Conservation (phyloP, 2,797 vertebrate species). For the Cynodonichthys magdalenae region DNA sequence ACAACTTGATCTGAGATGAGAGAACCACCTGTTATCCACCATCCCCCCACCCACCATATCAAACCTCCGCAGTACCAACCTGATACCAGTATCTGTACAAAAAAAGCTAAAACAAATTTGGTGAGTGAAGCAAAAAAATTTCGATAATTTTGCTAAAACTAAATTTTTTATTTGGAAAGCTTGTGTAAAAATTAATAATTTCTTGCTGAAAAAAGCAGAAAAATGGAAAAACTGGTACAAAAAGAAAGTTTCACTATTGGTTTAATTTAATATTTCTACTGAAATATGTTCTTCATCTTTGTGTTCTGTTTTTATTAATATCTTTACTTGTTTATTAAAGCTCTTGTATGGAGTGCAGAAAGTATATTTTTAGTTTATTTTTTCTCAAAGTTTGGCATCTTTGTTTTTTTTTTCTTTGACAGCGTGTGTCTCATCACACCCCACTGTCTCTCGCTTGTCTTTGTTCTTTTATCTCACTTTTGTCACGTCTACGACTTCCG, state of each 20-base stretch:
- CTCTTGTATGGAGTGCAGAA: slow-evolving; percentile 12
- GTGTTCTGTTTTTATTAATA: neutral
- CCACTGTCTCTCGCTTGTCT: slow-evolving; percentile 24
- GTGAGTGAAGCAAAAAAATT: too few species aligned
- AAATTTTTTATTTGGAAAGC: too few species aligned
- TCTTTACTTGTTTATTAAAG: neutral
- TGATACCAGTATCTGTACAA: too few species aligned
- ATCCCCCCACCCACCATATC: neutral
- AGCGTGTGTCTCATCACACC: slow-evolving; percentile 42
- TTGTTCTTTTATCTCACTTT: slow-evolving; percentile 24
- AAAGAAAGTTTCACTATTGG: too few species aligned
- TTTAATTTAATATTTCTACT: too few species aligned
- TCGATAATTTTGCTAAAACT: too few species aligned
- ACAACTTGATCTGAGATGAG: slow-evolving; percentile 34
- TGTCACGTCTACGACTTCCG: slow-evolving; percentile 40
- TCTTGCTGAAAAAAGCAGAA: too few species aligned
- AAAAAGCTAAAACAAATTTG: too few species aligned
- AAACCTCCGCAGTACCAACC: too few species aligned
- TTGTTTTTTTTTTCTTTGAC: slow-evolving; percentile 46
- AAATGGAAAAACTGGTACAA: too few species aligned
- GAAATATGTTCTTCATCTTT: neutral
- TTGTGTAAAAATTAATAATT: too few species aligned
- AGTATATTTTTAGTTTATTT: neutral
- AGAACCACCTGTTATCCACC: slow-evolving; percentile 39
- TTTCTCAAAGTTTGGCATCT: slow-evolving; percentile 22